These are phyloP conservation scores for Escarpia spicata DNA, from an alignment of 2,888 invertebrate genomes.

Conservation along the genomic window DNA sequence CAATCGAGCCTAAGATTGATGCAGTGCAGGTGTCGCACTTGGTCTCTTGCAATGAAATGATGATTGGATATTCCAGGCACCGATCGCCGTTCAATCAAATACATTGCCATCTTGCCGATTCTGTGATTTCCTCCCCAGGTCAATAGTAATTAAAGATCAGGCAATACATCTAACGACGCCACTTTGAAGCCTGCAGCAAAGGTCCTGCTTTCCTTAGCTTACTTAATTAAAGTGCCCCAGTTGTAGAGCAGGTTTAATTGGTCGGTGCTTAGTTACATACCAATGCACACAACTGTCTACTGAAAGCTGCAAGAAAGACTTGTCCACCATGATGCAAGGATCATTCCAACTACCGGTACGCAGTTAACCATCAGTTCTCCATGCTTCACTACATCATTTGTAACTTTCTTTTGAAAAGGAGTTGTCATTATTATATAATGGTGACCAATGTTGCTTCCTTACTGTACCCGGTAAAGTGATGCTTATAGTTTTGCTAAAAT, in stretches of 20 bases:
- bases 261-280: not conserved
- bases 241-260: not conserved
- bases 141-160: conserved; percentile 13
- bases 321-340: not conserved
- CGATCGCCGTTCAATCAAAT: not conserved
- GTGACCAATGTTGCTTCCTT: too few relatives aligned
- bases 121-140: not conserved
- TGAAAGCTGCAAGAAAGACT: not conserved
- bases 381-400: too few relatives aligned
- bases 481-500: too few relatives aligned
- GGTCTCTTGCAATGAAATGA: not conserved
- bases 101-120: not conserved
- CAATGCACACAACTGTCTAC: not conserved
- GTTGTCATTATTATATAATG: too few relatives aligned
- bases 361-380: too few relatives aligned
- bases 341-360: too few relatives aligned
- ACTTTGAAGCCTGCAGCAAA: conserved; percentile 13
- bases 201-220: not conserved
- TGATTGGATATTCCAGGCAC: not conserved
- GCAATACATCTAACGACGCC: not conserved
- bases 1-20: not conserved
- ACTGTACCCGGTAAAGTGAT: too few relatives aligned
- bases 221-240: not conserved
- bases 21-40: not conserved
- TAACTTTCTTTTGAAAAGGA: too few relatives aligned